phyloP scores from a whole-genome alignment of 2,888 invertebrate genomes.

The Allolobophora icterica region DNA sequence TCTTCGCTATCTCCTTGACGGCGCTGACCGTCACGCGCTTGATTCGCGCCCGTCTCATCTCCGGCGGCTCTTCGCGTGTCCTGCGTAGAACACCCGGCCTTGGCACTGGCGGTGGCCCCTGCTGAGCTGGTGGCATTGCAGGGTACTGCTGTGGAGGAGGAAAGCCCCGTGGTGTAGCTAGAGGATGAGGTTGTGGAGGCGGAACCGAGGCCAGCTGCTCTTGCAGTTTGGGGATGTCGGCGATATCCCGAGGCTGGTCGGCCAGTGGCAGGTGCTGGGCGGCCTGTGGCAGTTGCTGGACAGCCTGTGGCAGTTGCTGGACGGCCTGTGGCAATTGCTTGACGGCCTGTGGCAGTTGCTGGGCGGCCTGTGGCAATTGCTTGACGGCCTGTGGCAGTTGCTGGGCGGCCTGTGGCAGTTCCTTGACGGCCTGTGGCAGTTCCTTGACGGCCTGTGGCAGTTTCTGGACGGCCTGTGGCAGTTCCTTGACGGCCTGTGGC shows the following conservation, averaged over 20 bases:
- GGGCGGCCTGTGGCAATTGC: too few relatives aligned
- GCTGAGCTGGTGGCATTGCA: neutral
- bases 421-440: too few relatives aligned
- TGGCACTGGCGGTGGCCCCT: neutral
- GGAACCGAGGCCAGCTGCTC: neutral
- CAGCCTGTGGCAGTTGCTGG: too few relatives aligned
- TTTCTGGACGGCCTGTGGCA: too few relatives aligned
- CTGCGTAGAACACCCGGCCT: neutral
- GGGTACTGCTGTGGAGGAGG: slow-evolving; percentile 1
- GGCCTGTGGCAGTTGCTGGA: too few relatives aligned
- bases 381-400: too few relatives aligned
- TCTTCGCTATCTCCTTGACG: slow-evolving; percentile 20
- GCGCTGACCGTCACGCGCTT: slow-evolving; percentile 1
- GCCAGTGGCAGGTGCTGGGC: too few relatives aligned
- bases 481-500: too few relatives aligned
- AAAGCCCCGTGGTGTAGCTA: neutral
- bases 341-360: too few relatives aligned
- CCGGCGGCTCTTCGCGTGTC: neutral
- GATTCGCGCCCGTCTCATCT: slow-evolving; percentile 7
- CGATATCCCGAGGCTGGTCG: neutral
- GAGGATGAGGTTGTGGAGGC: neutral
- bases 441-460: too few relatives aligned
- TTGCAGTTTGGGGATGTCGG: neutral
- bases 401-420: too few relatives aligned
- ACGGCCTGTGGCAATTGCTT: too few relatives aligned